Evolutionary conservation across 2,888 invertebrate genomes (phyloP).

Genomic region (Didymodactylos carnosus): DNA sequence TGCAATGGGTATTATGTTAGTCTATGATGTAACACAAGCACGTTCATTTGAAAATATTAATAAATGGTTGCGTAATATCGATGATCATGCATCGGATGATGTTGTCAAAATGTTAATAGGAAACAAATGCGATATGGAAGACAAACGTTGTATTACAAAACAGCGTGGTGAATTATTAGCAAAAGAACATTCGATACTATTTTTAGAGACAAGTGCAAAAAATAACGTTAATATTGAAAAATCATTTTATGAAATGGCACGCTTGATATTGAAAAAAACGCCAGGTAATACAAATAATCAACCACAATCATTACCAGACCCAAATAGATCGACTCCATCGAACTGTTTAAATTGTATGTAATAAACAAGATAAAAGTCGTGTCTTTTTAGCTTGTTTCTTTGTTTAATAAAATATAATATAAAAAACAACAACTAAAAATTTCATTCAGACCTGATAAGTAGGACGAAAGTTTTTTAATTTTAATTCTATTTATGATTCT

Average conservation of each 20-base stretch:
- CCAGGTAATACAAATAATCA: background rate
- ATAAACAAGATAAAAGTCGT: no score
- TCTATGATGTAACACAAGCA: constrained; percentile 96
- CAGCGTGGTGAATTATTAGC: constrained; percentile 82
- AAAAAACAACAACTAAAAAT: no score
- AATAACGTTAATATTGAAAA: constrained; percentile 90
- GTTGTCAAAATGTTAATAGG: constrained; percentile 91
- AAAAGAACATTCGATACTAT: constrained; percentile 90
- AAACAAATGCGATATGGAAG: constrained; percentile 93
- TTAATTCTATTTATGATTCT: no score
- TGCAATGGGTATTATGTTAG: constrained; percentile 98
- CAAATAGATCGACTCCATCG: background rate
- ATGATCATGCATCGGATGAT: constrained; percentile 88
- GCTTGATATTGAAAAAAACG: constrained; percentile 6
- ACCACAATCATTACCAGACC: background rate
- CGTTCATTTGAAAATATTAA: constrained; percentile 97
- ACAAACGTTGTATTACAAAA: constrained; percentile 79
- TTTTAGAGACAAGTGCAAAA: constrained; percentile 97
- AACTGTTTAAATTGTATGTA: background rate
- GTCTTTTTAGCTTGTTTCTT: no score
- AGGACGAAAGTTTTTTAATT: no score
- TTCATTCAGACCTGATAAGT: no score
- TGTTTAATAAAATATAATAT: no score
- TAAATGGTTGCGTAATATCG: constrained; percentile 96
- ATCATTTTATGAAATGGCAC: constrained; percentile 45